Conservation (phyloP, 2,113 vertebrate species). For the Onychostruthus taczanowskii region DNA sequence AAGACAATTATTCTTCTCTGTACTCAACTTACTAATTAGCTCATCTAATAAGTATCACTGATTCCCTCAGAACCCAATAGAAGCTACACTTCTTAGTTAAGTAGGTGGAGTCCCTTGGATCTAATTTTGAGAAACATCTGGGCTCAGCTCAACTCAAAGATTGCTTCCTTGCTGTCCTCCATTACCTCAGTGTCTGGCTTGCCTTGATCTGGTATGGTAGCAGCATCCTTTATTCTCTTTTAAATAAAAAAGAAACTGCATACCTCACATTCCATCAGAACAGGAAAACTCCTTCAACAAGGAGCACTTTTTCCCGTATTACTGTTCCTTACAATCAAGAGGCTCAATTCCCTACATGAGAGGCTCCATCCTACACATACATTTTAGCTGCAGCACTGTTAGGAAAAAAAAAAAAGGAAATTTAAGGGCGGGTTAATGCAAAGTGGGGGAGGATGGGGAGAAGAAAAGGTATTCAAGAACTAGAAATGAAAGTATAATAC, state of each 20-base stretch:
- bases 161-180: neutral
- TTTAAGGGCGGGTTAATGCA: accelerated
- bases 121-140: neutral
- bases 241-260: neutral
- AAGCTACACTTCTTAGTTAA: neutral
- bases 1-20: neutral
- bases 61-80: neutral
- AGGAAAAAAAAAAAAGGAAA: accelerated
- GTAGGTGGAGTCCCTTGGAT: neutral
- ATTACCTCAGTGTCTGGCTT: neutral
- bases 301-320: neutral
- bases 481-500: neutral
- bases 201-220: neutral
- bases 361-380: neutral
- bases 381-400: neutral
- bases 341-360: no score
- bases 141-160: neutral
- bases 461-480: neutral
- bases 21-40: neutral
- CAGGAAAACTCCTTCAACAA: neutral
- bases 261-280: neutral
- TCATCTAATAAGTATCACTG: neutral
- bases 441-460: accelerated
- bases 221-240: neutral
- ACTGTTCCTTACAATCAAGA: neutral